phyloP scores from a whole-genome alignment of 2,888 invertebrate species.

The Xestia sexstrigata region DNA sequence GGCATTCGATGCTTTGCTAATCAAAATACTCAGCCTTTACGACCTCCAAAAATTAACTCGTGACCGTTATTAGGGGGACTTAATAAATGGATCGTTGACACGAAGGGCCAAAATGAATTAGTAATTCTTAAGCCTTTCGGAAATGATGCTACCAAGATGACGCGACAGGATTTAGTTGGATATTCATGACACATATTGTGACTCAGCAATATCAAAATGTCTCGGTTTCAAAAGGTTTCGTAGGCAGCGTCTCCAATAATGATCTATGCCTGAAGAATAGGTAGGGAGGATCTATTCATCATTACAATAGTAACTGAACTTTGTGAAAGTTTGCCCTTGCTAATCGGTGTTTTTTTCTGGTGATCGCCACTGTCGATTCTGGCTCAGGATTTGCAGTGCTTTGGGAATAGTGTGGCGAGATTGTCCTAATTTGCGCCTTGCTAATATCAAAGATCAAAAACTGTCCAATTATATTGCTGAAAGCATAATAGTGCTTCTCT shows the following conservation, averaged over 20 bases:
- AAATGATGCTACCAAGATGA: constrained; percentile 48
- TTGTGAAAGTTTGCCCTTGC: constrained; percentile 5
- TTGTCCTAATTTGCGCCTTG: too few species aligned
- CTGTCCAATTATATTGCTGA: background rate
- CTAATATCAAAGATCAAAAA: too few species aligned
- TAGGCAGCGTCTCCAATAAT: constrained; percentile 30
- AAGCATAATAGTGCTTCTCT: background rate
- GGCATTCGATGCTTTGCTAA: constrained; percentile 7
- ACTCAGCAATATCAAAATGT: constrained; percentile 47
- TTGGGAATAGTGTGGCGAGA: too few species aligned
- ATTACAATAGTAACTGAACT: constrained; percentile 21
- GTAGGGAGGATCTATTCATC: background rate
- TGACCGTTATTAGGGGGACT: constrained; percentile 21
- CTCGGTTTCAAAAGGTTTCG: constrained; percentile 38
- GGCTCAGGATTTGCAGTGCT: too few species aligned
- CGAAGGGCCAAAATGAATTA: constrained; percentile 44
- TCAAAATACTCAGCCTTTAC: constrained; percentile 21
- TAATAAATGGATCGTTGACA: constrained; percentile 42
- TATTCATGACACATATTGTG: constrained; percentile 42
- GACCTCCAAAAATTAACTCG: constrained; percentile 25
- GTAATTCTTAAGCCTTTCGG: constrained; percentile 38
- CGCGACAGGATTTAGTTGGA: constrained; percentile 5
- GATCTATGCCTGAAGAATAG: constrained; percentile 34
- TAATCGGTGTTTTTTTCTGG: too few species aligned
- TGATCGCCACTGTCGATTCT: too few species aligned